These are phyloP conservation scores for Vicugna pacos DNA, from an alignment of 2,113 vertebrate genomes.

Conservation along the genomic window DNA sequence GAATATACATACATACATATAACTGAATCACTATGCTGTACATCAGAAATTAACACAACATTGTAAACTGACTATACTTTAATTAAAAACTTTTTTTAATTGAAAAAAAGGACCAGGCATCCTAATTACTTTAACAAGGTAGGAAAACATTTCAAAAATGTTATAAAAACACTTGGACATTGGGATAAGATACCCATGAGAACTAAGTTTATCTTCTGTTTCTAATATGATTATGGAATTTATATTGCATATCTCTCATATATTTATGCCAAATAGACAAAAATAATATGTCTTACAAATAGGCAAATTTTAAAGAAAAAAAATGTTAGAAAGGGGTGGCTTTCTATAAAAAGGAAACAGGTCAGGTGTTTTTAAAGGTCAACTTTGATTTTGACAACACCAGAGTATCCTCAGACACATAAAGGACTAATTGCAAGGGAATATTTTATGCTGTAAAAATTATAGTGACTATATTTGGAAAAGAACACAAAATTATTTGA, in stretches of 20 bases:
- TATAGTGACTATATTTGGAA: slow-evolving; percentile 17
- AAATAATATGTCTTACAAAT: not conserved
- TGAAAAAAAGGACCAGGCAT: not conserved
- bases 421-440: not conserved
- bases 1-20: too few species aligned
- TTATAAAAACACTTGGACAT: not conserved
- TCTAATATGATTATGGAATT: not conserved
- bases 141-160: not conserved
- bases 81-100: too few species aligned
- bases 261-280: not conserved
- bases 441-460: not conserved
- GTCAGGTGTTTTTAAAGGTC: not conserved
- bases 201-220: not conserved
- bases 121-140: not conserved
- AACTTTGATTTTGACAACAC: not conserved
- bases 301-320: not conserved
- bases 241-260: not conserved
- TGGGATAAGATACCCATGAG: not conserved
- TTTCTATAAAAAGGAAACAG: not conserved
- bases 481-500: not conserved
- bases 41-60: too few species aligned
- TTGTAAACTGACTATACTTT: too few species aligned
- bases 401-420: not conserved
- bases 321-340: not conserved
- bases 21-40: too few species aligned